Evolutionary conservation across 2,888 invertebrate species (phyloP).

Genomic region (Alviniconcha strummeri): DNA sequence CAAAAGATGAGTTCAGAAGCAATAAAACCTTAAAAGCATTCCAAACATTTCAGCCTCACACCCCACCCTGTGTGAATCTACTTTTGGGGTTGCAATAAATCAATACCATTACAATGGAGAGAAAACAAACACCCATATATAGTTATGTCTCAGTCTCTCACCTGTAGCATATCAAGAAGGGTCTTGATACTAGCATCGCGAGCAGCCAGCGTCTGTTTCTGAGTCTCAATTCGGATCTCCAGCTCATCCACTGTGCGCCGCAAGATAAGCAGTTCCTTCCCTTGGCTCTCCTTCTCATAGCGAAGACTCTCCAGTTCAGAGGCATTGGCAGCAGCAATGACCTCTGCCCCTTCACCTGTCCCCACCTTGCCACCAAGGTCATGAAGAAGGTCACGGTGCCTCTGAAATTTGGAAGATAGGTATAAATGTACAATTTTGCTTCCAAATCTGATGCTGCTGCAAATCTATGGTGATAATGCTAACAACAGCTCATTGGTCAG

Average conservation of each 20-base stretch:
- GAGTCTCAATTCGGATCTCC: slow-evolving; percentile 96
- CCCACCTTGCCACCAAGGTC: slow-evolving; percentile 80
- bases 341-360: slow-evolving; percentile 25
- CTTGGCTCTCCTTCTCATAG: slow-evolving; percentile 94
- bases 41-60: too few species aligned
- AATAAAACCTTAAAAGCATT: too few species aligned
- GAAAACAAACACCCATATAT: too few species aligned
- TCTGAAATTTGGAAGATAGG: slow-evolving; percentile 44
- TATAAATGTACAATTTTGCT: too few species aligned
- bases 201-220: slow-evolving; percentile 96
- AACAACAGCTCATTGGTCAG: too few species aligned
- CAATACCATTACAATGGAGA: too few species aligned
- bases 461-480: too few species aligned
- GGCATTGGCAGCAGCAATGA: slow-evolving; percentile 41
- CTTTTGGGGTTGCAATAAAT: too few species aligned
- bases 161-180: slow-evolving; percentile 96
- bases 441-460: too few species aligned
- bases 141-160: not conserved
- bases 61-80: too few species aligned
- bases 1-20: too few species aligned
- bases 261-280: slow-evolving; percentile 73
- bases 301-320: slow-evolving; percentile 78
- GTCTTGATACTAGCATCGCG: slow-evolving; percentile 99
- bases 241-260: slow-evolving; percentile 83
- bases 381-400: slow-evolving; percentile 74